phyloP scores from a whole-genome alignment of 2,888 invertebrate species.

The Tillus elongatus region DNA sequence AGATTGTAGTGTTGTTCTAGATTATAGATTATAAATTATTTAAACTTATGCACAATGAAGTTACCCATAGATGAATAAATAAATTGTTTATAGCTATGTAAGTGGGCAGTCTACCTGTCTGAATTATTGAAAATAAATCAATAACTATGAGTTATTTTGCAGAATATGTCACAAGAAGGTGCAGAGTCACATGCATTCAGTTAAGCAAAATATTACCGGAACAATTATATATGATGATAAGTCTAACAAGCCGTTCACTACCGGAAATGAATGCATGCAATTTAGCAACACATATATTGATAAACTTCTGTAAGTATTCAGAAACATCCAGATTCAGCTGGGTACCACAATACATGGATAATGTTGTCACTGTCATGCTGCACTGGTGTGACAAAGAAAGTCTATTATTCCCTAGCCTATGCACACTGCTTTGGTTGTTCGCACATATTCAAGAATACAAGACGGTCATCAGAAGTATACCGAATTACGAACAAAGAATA shows the following conservation, averaged over 20 bases:
- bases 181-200: constrained; percentile 31
- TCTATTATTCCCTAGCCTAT: constrained; percentile 53
- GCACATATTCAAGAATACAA: constrained; percentile 45
- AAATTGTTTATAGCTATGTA: too few relatives aligned
- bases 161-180: constrained; percentile 42
- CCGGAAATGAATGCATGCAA: constrained; percentile 51
- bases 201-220: constrained; percentile 36
- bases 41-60: too few relatives aligned
- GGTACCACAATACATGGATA: constrained; percentile 50
- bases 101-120: too few relatives aligned
- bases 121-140: too few relatives aligned
- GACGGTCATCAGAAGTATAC: constrained; percentile 35
- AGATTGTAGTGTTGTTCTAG: too few relatives aligned
- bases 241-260: constrained; percentile 47
- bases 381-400: constrained; percentile 60
- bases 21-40: too few relatives aligned
- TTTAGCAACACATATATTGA: constrained; percentile 49
- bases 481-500: constrained; percentile 28
- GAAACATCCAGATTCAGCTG: constrained; percentile 53
- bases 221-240: constrained; percentile 37
- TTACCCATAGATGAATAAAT: too few relatives aligned
- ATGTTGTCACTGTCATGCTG: constrained; percentile 54
- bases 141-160: too few relatives aligned
- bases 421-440: constrained; percentile 60
- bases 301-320: constrained; percentile 57